These are phyloP conservation scores for Umimayanthus kanabou DNA, from an alignment of 92 coral and sea anemone species.

Conservation along the genomic window DNA sequence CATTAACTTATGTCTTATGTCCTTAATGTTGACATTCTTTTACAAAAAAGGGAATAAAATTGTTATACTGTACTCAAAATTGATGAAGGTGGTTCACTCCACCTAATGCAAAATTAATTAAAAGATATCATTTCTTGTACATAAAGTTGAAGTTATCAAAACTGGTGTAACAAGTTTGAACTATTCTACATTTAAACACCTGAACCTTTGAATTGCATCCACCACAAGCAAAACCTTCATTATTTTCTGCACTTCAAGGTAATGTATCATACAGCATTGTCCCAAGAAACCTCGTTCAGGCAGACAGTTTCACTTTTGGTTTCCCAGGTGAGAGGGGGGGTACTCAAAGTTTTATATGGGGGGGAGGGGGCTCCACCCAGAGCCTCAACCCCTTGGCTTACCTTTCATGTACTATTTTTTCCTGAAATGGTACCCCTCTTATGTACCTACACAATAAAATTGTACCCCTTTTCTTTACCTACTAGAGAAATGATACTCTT, in stretches of 20 bases:
- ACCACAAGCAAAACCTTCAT: not conserved
- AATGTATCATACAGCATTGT: no score
- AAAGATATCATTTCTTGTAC: not conserved
- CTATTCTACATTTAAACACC: not conserved
- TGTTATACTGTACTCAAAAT: not conserved
- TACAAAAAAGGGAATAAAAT: not conserved
- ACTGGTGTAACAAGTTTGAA: not conserved
- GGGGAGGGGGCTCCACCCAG: no score
- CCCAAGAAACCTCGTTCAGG: no score
- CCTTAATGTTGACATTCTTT: conserved; percentile 16
- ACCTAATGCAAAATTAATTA: not conserved
- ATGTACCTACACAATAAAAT: no score
- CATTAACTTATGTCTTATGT: not conserved
- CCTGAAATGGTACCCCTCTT: no score
- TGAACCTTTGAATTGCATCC: not conserved
- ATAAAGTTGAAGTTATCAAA: not conserved
- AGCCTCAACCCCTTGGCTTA: no score
- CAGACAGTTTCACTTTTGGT: no score
- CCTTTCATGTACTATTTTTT: no score
- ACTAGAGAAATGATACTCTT: no score
- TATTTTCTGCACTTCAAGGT: not conserved
- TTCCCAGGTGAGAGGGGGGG: no score
- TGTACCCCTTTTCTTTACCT: no score
- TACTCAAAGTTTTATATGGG: no score
- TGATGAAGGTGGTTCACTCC: not conserved